A percentile compares a stretch with the other conserved stretches of the same genome.
Conservation (phyloP, 2,113 vertebrate genomes). For the Cyanistes caeruleus region DNA sequence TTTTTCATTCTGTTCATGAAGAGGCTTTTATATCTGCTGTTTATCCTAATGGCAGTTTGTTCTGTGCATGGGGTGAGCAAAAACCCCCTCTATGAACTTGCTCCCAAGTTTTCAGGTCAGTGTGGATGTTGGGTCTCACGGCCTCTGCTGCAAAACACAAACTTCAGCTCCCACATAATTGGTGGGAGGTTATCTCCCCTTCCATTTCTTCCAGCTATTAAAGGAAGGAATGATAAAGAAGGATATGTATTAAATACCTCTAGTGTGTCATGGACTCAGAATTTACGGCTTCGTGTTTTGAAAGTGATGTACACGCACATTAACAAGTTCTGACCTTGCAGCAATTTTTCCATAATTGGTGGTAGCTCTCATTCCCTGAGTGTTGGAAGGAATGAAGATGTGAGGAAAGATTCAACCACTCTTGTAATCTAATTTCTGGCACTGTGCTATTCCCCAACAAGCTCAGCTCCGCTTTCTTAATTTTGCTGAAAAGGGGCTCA, state of each 20-base stretch:
- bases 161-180: not conserved
- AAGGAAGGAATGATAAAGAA: not conserved
- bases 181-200: not conserved
- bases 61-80: not conserved
- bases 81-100: not conserved
- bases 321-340: not conserved
- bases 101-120: not conserved
- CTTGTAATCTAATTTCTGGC: not conserved
- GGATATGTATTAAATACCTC: not conserved
- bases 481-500: not conserved
- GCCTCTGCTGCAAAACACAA: not conserved
- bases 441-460: not conserved
- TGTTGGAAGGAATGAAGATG: not conserved
- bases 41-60: not conserved
- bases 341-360: constrained; percentile 24
- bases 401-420: not conserved
- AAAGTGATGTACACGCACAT: not conserved
- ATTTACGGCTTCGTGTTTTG: not conserved
- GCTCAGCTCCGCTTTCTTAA: not conserved
- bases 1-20: not conserved
- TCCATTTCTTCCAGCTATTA: not conserved
- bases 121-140: rapidly evolving
- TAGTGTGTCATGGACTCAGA: not conserved
- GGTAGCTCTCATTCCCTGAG: not conserved
- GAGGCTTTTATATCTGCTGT: not conserved